phyloP scores from a whole-genome alignment of 2,113 vertebrate genomes.

The Platysteira castanea region DNA sequence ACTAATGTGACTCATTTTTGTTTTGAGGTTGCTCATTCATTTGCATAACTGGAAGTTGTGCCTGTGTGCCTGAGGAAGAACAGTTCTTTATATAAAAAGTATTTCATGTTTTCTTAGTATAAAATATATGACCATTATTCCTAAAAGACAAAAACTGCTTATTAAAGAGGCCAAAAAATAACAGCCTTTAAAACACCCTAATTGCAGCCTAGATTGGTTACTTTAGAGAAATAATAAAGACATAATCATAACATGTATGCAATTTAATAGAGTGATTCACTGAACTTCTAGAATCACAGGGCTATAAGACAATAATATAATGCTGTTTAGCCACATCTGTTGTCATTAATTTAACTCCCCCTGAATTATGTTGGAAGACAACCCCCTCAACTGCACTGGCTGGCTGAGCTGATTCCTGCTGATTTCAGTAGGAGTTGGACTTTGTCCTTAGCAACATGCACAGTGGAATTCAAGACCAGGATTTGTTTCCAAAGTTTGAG shows the following conservation, averaged over 20 bases:
- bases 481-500: background rate
- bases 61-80: background rate
- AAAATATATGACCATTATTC: background rate
- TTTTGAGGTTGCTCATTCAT: conserved; percentile 44
- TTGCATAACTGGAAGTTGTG: conserved; percentile 38
- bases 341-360: background rate
- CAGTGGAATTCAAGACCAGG: background rate
- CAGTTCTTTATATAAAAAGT: background rate
- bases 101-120: background rate
- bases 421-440: background rate
- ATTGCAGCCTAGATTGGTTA: background rate
- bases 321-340: background rate
- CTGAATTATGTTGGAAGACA: background rate
- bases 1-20: background rate
- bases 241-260: background rate
- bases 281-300: background rate
- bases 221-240: background rate
- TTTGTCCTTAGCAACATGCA: background rate
- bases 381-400: background rate
- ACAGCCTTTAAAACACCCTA: background rate
- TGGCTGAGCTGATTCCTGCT: background rate
- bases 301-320: background rate
- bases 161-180: background rate
- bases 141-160: background rate
- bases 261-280: background rate